phyloP scores from a whole-genome alignment of 64 coral and sea anemone genomes.

The Stichodactyla helianthus region DNA sequence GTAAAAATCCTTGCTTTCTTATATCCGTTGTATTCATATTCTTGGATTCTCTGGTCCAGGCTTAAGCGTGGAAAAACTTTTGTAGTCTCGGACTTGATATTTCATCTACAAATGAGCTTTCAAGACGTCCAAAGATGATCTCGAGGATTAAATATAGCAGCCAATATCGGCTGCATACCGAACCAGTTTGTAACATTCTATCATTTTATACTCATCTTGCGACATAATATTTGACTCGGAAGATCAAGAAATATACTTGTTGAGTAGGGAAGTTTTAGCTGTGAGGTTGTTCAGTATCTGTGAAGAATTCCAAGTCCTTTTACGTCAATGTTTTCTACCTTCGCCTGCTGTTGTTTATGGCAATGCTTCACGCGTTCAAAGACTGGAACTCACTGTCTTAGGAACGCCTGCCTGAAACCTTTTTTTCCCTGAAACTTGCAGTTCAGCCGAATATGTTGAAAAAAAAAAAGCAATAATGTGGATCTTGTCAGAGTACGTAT shows the following conservation, averaged over 20 bases:
- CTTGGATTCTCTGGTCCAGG: background rate
- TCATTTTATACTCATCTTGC: background rate
- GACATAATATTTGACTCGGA: background rate
- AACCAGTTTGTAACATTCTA: slow-evolving; percentile 2
- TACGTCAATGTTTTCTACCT: background rate
- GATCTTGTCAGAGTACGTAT: background rate
- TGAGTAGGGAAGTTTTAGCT: background rate
- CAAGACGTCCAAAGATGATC: background rate
- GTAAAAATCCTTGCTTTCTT: background rate
- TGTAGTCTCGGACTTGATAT: background rate
- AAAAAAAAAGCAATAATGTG: background rate
- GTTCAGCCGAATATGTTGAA: background rate
- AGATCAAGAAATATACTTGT: background rate
- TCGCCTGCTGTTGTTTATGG: background rate
- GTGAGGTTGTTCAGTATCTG: background rate
- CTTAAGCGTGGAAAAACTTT: background rate
- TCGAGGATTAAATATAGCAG: background rate
- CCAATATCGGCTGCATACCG: background rate
- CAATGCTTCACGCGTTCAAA: background rate
- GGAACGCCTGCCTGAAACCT: background rate
- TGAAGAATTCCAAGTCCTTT: background rate
- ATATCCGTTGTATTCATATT: slow-evolving; percentile 6
- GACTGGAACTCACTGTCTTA: background rate
- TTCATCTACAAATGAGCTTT: background rate
- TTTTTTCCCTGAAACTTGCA: background rate